A percentile compares a stretch with the other conserved stretches of the same genome.
phyloP scores from a whole-genome alignment of 2,113 vertebrate species.

The Meles meles region DNA sequence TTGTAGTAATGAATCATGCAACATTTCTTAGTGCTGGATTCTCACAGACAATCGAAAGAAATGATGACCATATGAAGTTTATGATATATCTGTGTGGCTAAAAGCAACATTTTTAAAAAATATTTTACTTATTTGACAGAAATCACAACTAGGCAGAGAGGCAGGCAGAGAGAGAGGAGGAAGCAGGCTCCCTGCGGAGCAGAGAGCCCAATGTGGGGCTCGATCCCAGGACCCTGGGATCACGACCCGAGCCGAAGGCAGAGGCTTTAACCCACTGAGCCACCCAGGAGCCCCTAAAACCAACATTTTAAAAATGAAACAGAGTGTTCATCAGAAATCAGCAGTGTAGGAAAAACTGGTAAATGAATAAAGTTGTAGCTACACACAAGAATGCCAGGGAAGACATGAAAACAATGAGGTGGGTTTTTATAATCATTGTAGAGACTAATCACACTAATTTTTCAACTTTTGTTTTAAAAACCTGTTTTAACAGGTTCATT shows the following conservation, averaged over 20 bases:
- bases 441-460: background rate
- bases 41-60: background rate
- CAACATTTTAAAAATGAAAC: background rate
- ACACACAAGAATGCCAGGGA: background rate
- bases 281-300: too few species aligned
- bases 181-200: too few species aligned
- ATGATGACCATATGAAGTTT: background rate
- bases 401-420: background rate
- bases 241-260: too few species aligned
- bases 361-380: background rate
- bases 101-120: background rate
- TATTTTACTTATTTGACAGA: too few species aligned
- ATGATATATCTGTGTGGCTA: background rate
- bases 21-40: background rate
- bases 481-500: constrained; percentile 15
- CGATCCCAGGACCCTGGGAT: too few species aligned
- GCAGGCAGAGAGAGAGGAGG: too few species aligned
- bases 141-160: too few species aligned
- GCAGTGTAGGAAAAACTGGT: background rate
- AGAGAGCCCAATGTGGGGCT: too few species aligned
- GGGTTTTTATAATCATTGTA: background rate
- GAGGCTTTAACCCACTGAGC: too few species aligned
- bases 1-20: background rate
- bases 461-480: background rate
- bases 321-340: background rate